Percentiles rank a stretch among this genome's conserved stretches.
These are phyloP conservation scores for Archips xylosteana DNA, from an alignment of 2,888 invertebrate genomes.

Conservation along the genomic window DNA sequence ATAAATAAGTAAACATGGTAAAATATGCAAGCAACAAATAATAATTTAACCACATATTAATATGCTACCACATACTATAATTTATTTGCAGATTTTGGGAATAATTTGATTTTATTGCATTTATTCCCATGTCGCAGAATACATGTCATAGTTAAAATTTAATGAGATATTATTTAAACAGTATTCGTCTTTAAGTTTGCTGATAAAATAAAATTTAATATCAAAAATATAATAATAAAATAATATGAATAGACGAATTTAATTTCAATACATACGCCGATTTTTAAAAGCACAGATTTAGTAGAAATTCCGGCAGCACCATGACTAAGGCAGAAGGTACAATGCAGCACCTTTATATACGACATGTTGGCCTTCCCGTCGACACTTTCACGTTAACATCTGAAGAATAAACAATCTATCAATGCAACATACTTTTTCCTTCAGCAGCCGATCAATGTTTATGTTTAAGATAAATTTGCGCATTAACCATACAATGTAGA, in stretches of 20 bases:
- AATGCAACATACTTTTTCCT: not conserved
- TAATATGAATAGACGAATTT: not conserved
- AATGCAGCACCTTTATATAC: conserved; percentile 74
- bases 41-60: no score
- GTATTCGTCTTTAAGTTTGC: no score
- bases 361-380: conserved; percentile 63
- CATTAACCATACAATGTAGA: not conserved
- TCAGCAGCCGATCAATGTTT: conserved; percentile 2
- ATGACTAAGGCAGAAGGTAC: conserved; percentile 71
- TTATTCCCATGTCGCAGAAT: no score
- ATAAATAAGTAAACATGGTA: no score
- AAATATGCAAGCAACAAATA: no score
- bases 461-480: not conserved
- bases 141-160: no score
- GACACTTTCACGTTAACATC: conserved; percentile 66
- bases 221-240: no score
- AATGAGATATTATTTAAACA: no score
- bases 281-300: conserved; percentile 67
- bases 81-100: no score
- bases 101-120: no score
- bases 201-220: no score
- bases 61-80: no score
- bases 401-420: conserved; percentile 55
- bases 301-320: conserved; percentile 62
- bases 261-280: conserved; percentile 62